Conservation (phyloP, 2,113 vertebrate genomes). For the Tychaedon coryphoeus region DNA sequence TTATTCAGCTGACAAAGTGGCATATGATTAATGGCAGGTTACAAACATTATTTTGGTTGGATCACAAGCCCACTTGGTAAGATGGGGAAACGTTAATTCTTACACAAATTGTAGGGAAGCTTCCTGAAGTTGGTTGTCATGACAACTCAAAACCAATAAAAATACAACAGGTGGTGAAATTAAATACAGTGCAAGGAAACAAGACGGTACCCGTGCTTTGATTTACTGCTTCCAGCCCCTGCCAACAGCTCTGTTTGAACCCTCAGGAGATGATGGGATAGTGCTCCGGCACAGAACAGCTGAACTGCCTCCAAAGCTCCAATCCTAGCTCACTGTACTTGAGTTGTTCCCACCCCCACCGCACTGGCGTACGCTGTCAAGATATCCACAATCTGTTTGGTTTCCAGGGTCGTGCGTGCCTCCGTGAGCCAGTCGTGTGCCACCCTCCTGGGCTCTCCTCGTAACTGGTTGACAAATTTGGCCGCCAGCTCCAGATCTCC, state of each 20-base stretch:
- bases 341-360: conserved; percentile 89
- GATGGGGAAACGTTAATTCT: conserved; percentile 64
- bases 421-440: conserved; percentile 92
- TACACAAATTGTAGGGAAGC: conserved; percentile 52
- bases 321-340: conserved; percentile 68
- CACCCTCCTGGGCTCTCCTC: conserved; percentile 88
- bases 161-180: conserved; percentile 57
- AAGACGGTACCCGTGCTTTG: neutral
- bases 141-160: conserved; percentile 42
- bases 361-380: conserved; percentile 92
- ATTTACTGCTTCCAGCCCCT: neutral
- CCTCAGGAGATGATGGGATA: neutral
- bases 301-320: neutral
- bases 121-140: conserved; percentile 61
- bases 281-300: neutral
- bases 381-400: conserved; percentile 87
- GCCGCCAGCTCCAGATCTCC: conserved; percentile 95
- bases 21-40: conserved; percentile 61
- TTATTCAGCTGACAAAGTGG: conserved; percentile 76
- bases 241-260: neutral
- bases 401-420: conserved; percentile 90
- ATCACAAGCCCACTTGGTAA: conserved; percentile 68
- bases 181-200: conserved; percentile 57
- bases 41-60: conserved; percentile 73
- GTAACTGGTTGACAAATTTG: conserved; percentile 92